Conservation (phyloP, 2,113 vertebrate genomes). For the Urocynchramus pylzowi region DNA sequence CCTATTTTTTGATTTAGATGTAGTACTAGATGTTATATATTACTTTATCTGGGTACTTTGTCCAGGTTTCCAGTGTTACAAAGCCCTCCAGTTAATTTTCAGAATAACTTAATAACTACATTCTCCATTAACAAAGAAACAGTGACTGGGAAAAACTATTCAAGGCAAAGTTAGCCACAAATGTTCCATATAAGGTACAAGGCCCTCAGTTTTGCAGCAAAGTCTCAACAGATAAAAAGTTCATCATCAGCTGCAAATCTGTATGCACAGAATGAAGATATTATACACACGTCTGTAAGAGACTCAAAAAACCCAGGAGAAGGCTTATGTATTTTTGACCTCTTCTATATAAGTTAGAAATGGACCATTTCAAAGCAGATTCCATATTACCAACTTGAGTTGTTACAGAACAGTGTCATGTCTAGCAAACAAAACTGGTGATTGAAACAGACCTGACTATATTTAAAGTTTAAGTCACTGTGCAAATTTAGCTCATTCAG, state of each 20-base stretch:
- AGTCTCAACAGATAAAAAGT: background rate
- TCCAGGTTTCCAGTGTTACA: background rate
- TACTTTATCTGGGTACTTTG: background rate
- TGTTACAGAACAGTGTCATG: background rate
- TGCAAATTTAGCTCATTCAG: conserved; percentile 34
- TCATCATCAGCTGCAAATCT: background rate
- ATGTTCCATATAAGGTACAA: background rate
- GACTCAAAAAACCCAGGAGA: background rate
- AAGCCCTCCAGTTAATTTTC: background rate
- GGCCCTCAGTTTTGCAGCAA: background rate
- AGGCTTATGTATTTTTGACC: background rate
- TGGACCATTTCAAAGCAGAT: background rate
- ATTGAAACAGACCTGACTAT: background rate
- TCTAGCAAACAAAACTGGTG: background rate
- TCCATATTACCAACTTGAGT: background rate
- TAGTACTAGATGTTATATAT: background rate
- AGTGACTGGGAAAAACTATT: background rate
- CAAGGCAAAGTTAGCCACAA: background rate
- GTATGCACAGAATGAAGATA: background rate
- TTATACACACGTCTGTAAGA: background rate
- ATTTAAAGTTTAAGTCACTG: conserved; percentile 37
- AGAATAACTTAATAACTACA: background rate
- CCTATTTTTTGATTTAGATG: background rate
- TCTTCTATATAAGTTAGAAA: background rate
- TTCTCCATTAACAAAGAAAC: background rate